Evolutionary conservation across 2,113 vertebrate species (phyloP), one percentile per base, ranked within the genome.

Genomic region (Stercorarius parasiticus): DNA sequence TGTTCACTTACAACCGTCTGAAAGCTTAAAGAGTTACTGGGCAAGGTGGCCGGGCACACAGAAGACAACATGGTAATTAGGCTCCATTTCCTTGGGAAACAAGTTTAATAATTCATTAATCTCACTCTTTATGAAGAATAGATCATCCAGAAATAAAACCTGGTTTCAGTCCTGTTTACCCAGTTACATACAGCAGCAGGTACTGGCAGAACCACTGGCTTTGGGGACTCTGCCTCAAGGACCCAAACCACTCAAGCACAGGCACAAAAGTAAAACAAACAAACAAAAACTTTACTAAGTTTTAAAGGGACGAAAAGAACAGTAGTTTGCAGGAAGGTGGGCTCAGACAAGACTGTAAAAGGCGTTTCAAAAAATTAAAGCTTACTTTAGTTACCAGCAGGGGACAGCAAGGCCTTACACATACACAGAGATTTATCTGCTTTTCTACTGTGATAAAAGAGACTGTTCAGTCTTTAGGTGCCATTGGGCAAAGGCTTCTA

Each of bases 341-440:
- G 20, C 34, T 88, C 21, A 61, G 58, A 40, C 5, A 55, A 61
- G 40, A 18, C 18, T 8, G 10, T 34, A 17, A 67, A 59, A 6
- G 3, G 5, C 9, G 5, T 69, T 70, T n/a, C 0, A 40, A 77
- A 59, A 58, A 49, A 6, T 10, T 12, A 2, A 23, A 27, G 18
- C 26, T 90, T 93, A 56, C 20, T 5, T 18, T 29, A 64, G 26
- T 64, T 61, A 56, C 94, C 90, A 95, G 91, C 72, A 97, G 96
- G 82, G 92, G 96, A 78, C 92, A 95, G 88, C 77, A 94, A 67
- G 79, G 25, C 16, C 79, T 93, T 82, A 43, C 13, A 22, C 23
- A 49, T 15, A 47, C 12, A 47, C 26, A 26, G 30, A 65, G 22
- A 29, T 40, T 52, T 21, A 38, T 19, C 45, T 53, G 14, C n/a